Base-by-base conservation (phyloP, 2,888 invertebrate species). In the Zaprionus bogoriensis region DNA sequence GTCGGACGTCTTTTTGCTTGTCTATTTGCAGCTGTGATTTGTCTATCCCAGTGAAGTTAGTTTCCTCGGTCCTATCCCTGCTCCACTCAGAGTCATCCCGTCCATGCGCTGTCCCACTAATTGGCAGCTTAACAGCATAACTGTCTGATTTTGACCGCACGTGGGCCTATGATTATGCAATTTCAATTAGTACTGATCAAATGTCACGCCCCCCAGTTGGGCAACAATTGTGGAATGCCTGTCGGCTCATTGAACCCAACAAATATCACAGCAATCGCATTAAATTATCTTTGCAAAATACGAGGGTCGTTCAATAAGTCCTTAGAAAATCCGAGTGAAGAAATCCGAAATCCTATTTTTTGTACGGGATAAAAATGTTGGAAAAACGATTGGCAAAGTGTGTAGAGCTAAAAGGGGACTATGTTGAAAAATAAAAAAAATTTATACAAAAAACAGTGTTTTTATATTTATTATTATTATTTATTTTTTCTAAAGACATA, bases 1-100 rank as follows among this genome's bases (percentile, higher is more conserved):
- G 67, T 64, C 62, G 68, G 54, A 74, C 65, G 81, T 81, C 80
- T 80, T 81, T 87, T 87, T 67, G 85, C 55, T 55, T 82, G 81
- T 84, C 81, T 84, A 84, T 87, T 87, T 84, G 70, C 67, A 59
- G 59, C 72, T 66, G 82, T 87, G 87, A 82, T 82, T 87, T 84
- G 72, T 68, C 79, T 64, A 57, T 69, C 42, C 32, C 46, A 28
- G 38, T 46, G 45, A 50, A 41, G 42, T 23, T 45, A 9, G 12
- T n/a, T 17, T n/a, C 0, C n/a, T 9, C 12, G 19, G 6, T 23
- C 19, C 32, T 17, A 0, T 10, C 9, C 3, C 9, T 12, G 28
- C 23, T 19, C 4, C 17, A n/a, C n/a, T n/a, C n/a, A n/a, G n/a
- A n/a, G n/a, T 36, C 14, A 28, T 30, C 10, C 38, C 4, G 19